Evolutionary conservation across 2,888 invertebrate species (phyloP), one percentile per base, ranked within the genome.

Genomic region (Apomyelois bistriatella): DNA sequence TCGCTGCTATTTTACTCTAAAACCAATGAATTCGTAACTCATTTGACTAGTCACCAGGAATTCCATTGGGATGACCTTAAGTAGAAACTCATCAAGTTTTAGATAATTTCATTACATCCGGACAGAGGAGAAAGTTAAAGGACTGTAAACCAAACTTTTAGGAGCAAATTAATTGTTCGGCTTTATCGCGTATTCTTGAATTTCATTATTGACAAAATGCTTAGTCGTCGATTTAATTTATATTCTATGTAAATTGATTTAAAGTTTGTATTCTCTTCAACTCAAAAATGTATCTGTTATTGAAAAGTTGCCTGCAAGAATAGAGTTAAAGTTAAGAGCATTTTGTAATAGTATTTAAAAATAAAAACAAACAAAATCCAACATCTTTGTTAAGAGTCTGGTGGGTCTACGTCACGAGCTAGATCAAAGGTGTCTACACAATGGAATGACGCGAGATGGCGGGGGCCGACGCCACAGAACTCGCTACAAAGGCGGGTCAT

Each of bases 361-460:
- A 67, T 59, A 68, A 63, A 63, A 57, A 57, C 59, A 66, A 64
- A 59, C 51, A 56, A 53, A 47, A 22, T 3, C 22, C 3, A 22
- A 3, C 56, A 51, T 48, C 52, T 60, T 61, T 58, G 57, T 60
- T 41, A 48, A 32, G 57, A 46, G 48, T 53, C 48, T 47, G 30
- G 56, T 54, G 43, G 53, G 56, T 46, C 52, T 30, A 57, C 40
- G 53, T 56, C 53, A 53, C 55, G 53, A 56, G 40, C 37, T 49
- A 60, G 61, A 62, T 66, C 59, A 66, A 67, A 67, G 61, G 58
- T 59, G 50, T 30, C 49, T 49, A n/a, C 22, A 56, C 58, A 58
- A 57, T 55, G 53, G 50, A 46, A 48, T 42, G 42, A 37, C 57
- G 38, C 47, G 40, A 54, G 54, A 35, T n/a, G 13, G 15, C 35